A percentile compares a stretch with the other conserved stretches of the same genome.
phyloP scores from a whole-genome alignment of 2,113 vertebrate genomes.

The Mus spicilegus region DNA sequence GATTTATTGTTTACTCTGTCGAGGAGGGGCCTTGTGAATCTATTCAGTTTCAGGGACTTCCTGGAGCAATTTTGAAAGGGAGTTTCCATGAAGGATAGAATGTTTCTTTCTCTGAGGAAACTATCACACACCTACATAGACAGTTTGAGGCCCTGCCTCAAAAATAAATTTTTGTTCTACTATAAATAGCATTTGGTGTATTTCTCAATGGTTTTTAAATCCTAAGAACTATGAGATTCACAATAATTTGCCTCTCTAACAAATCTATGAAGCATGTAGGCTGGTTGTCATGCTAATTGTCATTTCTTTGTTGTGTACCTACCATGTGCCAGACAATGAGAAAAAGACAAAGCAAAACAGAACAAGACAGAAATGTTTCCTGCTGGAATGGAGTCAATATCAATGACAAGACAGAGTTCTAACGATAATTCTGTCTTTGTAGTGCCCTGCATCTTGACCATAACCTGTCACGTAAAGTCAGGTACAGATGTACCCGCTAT shows the following conservation, averaged over 20 bases:
- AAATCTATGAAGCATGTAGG: not conserved
- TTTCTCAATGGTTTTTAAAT: slow-evolving; percentile 38
- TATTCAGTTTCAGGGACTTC: not conserved
- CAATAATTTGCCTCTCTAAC: not conserved
- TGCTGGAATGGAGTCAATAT: not conserved
- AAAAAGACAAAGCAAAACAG: not conserved
- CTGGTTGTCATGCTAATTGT: not conserved
- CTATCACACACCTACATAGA: not conserved
- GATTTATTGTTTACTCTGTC: not conserved
- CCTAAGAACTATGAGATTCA: slow-evolving; percentile 11
- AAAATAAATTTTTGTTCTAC: not conserved
- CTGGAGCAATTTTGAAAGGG: not conserved
- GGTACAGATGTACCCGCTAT: not conserved
- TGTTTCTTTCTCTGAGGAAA: not conserved
- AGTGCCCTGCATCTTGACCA: not conserved
- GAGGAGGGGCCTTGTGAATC: not conserved
- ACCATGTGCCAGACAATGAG: not conserved
- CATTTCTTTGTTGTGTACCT: slow-evolving; percentile 21
- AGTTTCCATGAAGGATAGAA: not conserved
- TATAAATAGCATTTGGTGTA: not conserved
- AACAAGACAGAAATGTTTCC: not conserved
- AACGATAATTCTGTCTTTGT: not conserved
- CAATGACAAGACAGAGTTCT: not conserved
- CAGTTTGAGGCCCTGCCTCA: not conserved
- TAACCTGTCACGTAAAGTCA: not conserved